Base-by-base conservation (phyloP, 1,140 invertebrate genomes). In the Drosophila bocki region DNA sequence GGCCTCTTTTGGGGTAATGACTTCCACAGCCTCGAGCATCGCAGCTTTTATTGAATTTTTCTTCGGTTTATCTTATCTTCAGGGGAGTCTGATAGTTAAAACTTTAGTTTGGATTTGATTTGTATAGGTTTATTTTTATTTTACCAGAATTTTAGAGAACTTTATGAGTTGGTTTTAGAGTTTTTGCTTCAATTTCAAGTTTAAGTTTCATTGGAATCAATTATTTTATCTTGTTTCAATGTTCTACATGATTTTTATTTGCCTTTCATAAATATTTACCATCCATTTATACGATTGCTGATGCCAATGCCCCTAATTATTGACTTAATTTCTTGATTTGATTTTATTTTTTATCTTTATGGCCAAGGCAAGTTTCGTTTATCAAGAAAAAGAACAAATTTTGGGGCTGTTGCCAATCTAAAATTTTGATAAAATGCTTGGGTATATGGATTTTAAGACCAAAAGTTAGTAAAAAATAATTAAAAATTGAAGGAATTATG, bases 251-350 rank as follows among this genome's bases (percentile, higher is more conserved):
- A 26, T 15, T 44, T 64, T 64, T 62, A 64, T 64, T 64, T 62
- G 57, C 39, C 29, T 22, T 61, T 32, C 15, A 62, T 62, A 64
- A 64, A 62, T 62, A 39, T 64, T 64, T 64, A 44, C 37, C 19
- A 17, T 61, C 37, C 54, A 64, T 60, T 64, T 60, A 22, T 19
- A 8, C 61, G 11, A 44, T 61, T 17, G 9, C 19, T 13, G 33
- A 11, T 32, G 60, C n/a, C 53, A 39, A 22, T 44, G 56, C 22
- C 22, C 57, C 11, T 26, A 64, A 35, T 64, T 64, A 64, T 17
- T 29, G 35, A n/a, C 19, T n/a, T 32, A 29, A 3, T 60, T 33
- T n/a, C 39, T 22, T 33, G 53, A 60, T 42, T 60, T 22, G 19
- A 15, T 48, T 60, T 15, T 19, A 19, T 53, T 37, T 22, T 62